Evolutionary conservation across 2,113 vertebrate genomes (phyloP).

Genomic region (Atlantisia rogersi): DNA sequence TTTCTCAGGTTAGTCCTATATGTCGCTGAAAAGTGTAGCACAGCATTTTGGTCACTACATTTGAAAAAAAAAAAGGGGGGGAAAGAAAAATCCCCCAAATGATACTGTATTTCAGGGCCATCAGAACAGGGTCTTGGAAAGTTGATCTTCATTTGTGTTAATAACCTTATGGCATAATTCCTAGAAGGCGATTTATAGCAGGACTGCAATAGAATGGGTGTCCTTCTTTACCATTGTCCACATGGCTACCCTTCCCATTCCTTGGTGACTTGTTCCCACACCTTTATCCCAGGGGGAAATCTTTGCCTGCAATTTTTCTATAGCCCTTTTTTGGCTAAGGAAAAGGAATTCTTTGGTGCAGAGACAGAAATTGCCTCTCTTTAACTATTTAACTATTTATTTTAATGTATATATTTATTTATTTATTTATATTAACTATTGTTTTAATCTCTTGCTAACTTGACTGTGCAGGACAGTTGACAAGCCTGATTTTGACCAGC

Average conservation of each 20-base stretch:
- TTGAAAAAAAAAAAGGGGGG: background rate
- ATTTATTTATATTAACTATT: background rate
- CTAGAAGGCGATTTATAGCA: background rate
- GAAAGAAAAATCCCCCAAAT: background rate
- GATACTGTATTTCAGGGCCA: background rate
- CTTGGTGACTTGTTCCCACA: background rate
- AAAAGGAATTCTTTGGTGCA: background rate
- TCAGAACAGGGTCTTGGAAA: background rate
- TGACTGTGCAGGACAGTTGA: background rate
- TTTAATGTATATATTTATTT: background rate
- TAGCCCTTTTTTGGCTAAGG: background rate
- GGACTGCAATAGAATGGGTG: background rate
- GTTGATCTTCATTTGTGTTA: background rate
- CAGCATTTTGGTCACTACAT: background rate
- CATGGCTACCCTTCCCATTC: background rate
- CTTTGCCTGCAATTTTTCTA: background rate
- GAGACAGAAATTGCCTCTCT: background rate
- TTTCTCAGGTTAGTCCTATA: background rate
- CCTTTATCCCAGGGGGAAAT: background rate
- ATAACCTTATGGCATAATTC: background rate
- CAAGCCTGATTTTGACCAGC: background rate
- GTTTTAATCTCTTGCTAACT: background rate
- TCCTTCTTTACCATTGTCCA: background rate
- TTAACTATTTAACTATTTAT: background rate
- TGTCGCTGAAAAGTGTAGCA: background rate